Evolutionary conservation across 2,797 vertebrate genomes (phyloP).

Genomic region (Sebastes aleutianus): DNA sequence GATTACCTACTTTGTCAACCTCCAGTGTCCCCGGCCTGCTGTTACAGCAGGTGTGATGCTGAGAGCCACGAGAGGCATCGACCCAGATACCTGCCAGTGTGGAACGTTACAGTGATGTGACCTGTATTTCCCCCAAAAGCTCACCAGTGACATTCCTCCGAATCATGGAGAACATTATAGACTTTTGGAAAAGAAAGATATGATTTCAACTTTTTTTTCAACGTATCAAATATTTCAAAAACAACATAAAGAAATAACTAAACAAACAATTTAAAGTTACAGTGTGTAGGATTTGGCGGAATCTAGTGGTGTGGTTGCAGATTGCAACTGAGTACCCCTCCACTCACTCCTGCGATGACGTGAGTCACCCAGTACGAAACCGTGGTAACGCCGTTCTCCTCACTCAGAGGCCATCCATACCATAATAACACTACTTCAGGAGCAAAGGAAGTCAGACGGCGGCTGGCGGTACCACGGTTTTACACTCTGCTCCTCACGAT

Average conservation of each 20-base stretch:
- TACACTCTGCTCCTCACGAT: too few species aligned
- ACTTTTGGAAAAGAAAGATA: slow-evolving; percentile 3
- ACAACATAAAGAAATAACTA: background rate
- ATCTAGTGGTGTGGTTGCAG: too few species aligned
- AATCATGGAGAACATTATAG: slow-evolving; percentile 1
- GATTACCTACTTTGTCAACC: slow-evolving; percentile 66
- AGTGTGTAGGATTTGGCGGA: too few species aligned
- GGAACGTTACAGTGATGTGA: slow-evolving; percentile 37
- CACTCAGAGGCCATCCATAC: too few species aligned
- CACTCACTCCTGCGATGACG: too few species aligned
- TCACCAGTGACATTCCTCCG: slow-evolving; percentile 2
- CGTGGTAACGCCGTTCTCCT: too few species aligned
- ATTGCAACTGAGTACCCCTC: too few species aligned
- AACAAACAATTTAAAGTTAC: background rate
- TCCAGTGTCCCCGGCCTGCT: slow-evolving; percentile 52
- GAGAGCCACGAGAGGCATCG: slow-evolving; percentile 44
- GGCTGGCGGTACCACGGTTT: too few species aligned
- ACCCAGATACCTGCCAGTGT: slow-evolving; percentile 66
- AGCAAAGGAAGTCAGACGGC: too few species aligned
- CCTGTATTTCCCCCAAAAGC: slow-evolving; percentile 38
- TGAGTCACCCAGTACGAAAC: too few species aligned
- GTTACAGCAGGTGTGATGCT: slow-evolving; percentile 67
- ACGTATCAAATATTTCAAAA: background rate
- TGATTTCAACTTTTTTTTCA: background rate
- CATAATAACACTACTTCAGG: too few species aligned